Evolutionary conservation across 2,797 vertebrate species (phyloP).

Genomic region (Babyrousa celebensis): DNA sequence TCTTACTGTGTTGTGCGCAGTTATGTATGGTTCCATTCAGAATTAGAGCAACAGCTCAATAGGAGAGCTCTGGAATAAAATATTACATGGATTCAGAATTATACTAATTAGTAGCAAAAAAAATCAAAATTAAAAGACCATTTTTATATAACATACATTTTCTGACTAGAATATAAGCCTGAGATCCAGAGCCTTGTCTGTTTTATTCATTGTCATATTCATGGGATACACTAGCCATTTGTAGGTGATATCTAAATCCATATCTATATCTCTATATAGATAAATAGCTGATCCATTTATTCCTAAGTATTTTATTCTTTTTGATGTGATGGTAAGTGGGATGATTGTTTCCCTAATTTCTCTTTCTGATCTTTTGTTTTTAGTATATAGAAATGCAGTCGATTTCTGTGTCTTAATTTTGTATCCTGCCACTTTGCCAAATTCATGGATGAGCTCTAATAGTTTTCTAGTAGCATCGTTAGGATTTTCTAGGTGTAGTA

Average conservation of each 20-base stretch:
- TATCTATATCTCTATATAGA: background rate
- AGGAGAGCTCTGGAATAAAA: background rate
- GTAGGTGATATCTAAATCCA: background rate
- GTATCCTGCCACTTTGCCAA: too few species aligned
- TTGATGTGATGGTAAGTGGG: too few species aligned
- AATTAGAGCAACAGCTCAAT: background rate
- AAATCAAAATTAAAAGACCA: background rate
- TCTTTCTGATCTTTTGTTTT: too few species aligned
- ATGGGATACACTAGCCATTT: background rate
- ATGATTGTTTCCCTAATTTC: too few species aligned
- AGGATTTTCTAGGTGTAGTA: too few species aligned
- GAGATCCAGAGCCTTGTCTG: background rate
- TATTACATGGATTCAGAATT: background rate
- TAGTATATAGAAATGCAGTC: too few species aligned
- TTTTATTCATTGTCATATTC: background rate
- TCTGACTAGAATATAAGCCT: background rate
- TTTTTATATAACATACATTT: background rate
- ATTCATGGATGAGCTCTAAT: too few species aligned
- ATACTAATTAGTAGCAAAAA: background rate
- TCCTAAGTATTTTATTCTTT: background rate
- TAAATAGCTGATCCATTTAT: background rate
- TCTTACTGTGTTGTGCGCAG: background rate
- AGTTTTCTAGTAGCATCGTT: too few species aligned
- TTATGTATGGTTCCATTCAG: background rate
- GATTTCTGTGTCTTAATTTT: too few species aligned